phyloP scores from a whole-genome alignment of 53 echinoderm and acorn worm genomes.

The Glandiceps talaboti region DNA sequence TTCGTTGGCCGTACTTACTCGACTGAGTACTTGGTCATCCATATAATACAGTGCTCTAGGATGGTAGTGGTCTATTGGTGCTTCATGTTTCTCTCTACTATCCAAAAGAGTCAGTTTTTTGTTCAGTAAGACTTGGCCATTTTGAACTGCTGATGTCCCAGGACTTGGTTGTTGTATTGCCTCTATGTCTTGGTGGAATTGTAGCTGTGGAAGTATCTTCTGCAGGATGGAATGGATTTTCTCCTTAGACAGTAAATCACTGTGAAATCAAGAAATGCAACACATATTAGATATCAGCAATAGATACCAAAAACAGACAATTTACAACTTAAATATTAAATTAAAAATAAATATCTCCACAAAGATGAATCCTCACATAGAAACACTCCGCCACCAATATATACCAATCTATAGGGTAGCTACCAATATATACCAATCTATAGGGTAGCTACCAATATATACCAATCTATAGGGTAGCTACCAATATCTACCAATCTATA shows the following conservation, averaged over 20 bases:
- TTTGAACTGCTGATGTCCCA: not conserved
- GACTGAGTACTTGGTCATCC: not conserved
- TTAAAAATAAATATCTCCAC: no score
- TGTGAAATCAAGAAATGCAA: constrained; percentile 16
- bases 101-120: not conserved
- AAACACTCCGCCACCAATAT: no score
- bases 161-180: not conserved
- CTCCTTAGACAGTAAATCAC: constrained; percentile 69
- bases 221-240: constrained; percentile 61
- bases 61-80: not conserved
- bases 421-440: no score
- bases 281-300: not conserved
- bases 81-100: not conserved
- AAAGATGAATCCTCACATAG: no score
- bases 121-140: not conserved
- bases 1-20: not conserved
- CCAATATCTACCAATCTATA: no score
- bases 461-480: no score
- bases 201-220: constrained; percentile 73
- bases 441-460: no score
- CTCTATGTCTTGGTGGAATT: constrained; percentile 32
- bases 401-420: no score
- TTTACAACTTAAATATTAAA: no score
- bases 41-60: not conserved
- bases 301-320: no score